Base-by-base conservation (phyloP, 2,113 vertebrate genomes). In the Ptychochromis oligacanthus region DNA sequence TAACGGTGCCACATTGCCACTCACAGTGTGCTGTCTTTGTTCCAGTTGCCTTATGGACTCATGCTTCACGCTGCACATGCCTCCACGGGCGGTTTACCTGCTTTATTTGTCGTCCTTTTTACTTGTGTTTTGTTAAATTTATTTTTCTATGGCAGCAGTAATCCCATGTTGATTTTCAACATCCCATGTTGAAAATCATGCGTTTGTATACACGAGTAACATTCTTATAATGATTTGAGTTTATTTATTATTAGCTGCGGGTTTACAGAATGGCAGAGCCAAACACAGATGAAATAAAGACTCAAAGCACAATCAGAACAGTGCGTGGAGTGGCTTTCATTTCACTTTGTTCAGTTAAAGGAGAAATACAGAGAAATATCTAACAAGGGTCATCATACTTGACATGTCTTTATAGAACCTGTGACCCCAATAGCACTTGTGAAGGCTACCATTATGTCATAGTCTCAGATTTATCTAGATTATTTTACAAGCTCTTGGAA, bases 231-330 rank as follows among this genome's bases (percentile, higher is more conserved):
- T 88, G 34, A 84, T 84, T 83, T 56, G 38, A 77, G 55, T 88
- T 93, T 94, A 94, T 95, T 95, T 95, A 95, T 95, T 93, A 72
- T 78, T 86, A 81, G 80, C 74, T 82, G 82, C 89, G 77, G 64
- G 85, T 92, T 93, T 93, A 91, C 84, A 83, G 57, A 93, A 78
- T 90, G 87, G 87, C 85, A 67, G 88, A 90, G 84, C 77, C 88
- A 91, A 85, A 89, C 57, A 46, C 78, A 81, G 38, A 80, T 61
- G 58, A 88, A 92, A 91, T 88, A 91, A 95, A 90, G 80, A 89
- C 79, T 86, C 59, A 78, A 93, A 94, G 93, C 91, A 93, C 89
- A 91, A 92, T 88, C 84, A 82, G 14, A 83, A 52, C 20, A 31
- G 8, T 24, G 65, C 57, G 61, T 91, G 28, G 13, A 46, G 7